Percentiles rank a stretch among this genome's conserved stretches.
Conservation (phyloP, 2,113 vertebrate species). For the Aegotheles bennettii region DNA sequence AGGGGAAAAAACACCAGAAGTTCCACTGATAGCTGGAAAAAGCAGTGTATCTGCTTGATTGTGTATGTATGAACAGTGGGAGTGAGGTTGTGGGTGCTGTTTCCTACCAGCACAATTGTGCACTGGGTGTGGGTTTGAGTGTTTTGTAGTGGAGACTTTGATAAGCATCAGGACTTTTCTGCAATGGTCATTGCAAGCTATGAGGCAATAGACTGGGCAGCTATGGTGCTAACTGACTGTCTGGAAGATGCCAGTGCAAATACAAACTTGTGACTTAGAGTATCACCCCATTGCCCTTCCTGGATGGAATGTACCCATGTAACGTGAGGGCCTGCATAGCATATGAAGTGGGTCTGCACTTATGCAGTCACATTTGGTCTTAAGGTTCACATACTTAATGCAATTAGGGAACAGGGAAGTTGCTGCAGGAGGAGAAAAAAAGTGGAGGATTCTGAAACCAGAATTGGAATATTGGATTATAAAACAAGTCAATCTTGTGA, state of each 20-base stretch:
- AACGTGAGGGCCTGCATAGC: not conserved
- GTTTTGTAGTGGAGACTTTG: not conserved
- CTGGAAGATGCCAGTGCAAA: not conserved
- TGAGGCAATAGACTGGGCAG: not conserved
- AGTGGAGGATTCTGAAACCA: not conserved
- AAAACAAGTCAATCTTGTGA: not conserved
- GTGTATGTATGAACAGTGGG: not conserved
- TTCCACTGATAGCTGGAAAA: not conserved
- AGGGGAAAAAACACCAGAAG: not conserved
- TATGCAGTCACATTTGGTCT: not conserved
- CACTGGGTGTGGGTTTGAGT: not conserved
- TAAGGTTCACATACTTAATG: not conserved
- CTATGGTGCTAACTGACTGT: not conserved
- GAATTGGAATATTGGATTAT: not conserved
- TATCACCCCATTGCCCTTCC: not conserved
- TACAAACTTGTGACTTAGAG: not conserved
- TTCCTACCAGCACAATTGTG: not conserved
- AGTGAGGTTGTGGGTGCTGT: not conserved
- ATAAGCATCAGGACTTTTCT: not conserved
- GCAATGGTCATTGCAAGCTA: not conserved
- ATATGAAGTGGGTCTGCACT: not conserved
- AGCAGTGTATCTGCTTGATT: not conserved
- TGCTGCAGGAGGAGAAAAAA: not conserved
- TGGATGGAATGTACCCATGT: not conserved
- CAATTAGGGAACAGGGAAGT: not conserved